Evolutionary conservation across 64 coral and sea anemone species (phyloP), one percentile per base, ranked within the genome.

Genomic region (Dendronephthya gigantea): DNA sequence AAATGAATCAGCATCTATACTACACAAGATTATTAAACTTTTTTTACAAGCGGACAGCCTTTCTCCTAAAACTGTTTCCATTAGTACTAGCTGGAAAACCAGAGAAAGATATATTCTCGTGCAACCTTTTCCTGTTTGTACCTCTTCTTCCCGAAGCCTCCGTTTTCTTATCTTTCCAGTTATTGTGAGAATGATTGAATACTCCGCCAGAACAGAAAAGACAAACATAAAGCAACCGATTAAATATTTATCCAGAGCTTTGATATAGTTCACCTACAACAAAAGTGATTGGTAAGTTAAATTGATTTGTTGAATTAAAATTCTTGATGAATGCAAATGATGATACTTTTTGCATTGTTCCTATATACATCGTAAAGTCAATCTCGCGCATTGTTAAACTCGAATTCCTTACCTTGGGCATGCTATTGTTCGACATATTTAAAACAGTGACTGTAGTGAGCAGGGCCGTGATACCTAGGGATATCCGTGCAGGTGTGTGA

Each of bases 211-310:
- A 1, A 90, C 91, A n/a, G 89, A 92, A 69, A 98, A 98, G 19
- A 98, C 95, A 25, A 98, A 98, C 28, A 98, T 70, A 27, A 98
- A 98, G 79, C 95, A 98, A 0, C 95, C 95, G 13, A 98, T 98
- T 11, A 98, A 88, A 84, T 98, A 98, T 49, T 93, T 90, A 74
- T 98, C 95, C 16, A 98, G 89, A 9, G 92, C 93, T 74, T 98
- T 98, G 8, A 98, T 92, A 34, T 98, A 98, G 29, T 98, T 98
- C 14, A 98, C 95, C 95, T 98, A 43, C 25, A 50, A 27, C 36
- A 2, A 36, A 35, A 55, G 48, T 22, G 40, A 27, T 82, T 32
- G 19, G 14, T 68, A n/a, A n/a, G 19, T 40, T 84, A 22, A 43
- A 23, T 58, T 40, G 28, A 40, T 14, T n/a, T 15, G 35, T 22